Evolutionary conservation across 2,888 invertebrate genomes (phyloP).

Genomic region (Drosophila koepferae): DNA sequence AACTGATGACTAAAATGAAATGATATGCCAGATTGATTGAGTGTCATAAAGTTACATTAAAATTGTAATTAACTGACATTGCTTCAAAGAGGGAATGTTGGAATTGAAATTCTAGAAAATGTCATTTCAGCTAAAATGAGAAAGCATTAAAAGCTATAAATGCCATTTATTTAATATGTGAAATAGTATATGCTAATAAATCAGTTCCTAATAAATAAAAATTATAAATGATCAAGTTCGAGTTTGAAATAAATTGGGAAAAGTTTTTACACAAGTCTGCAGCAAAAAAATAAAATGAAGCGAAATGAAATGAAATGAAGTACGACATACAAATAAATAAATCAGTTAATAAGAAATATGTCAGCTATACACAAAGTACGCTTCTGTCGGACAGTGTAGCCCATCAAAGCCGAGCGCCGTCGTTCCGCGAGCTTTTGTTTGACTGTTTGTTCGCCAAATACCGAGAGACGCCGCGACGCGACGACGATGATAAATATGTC

Average conservation of each 20-base stretch:
- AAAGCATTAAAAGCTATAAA: too few relatives aligned
- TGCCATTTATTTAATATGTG: not conserved
- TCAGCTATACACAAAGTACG: too few relatives aligned
- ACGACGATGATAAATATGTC: constrained; percentile 50
- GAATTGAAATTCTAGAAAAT: not conserved
- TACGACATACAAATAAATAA: not conserved
- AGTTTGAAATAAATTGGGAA: too few relatives aligned
- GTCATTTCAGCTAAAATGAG: too few relatives aligned
- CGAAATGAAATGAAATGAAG: not conserved
- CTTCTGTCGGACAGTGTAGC: constrained; percentile 35
- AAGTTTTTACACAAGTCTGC: not conserved
- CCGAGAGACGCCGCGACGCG: constrained; percentile 23
- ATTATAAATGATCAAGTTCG: too few relatives aligned
- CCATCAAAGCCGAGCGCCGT: constrained; percentile 50
- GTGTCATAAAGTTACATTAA: not conserved
- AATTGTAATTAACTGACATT: not conserved
- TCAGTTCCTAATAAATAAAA: too few relatives aligned
- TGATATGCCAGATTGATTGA: not conserved
- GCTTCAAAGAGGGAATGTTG: not conserved
- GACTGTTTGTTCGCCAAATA: constrained; percentile 64
- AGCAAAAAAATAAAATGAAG: not conserved
- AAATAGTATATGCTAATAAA: not conserved
- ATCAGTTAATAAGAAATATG: not conserved
- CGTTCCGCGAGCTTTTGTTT: constrained; percentile 44
- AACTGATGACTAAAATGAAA: not conserved